phyloP scores from a whole-genome alignment of 2,113 vertebrate genomes.

The Lamprologus callipterus region DNA sequence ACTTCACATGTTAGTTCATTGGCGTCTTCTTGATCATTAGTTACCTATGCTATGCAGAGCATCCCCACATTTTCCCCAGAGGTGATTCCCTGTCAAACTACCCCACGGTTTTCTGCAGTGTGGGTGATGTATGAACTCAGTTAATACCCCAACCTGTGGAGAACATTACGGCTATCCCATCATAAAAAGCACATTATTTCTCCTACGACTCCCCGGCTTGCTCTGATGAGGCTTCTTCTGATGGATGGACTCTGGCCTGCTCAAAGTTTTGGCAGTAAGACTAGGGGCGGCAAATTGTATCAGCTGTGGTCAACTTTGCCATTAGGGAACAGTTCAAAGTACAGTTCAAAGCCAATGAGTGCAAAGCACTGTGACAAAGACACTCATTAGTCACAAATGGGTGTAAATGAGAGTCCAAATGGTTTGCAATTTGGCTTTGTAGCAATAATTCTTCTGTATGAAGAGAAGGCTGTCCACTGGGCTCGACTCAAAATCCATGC shows the following conservation, averaged over 20 bases:
- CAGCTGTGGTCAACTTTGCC: slow-evolving; percentile 2
- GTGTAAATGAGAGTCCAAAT: slow-evolving; percentile 8
- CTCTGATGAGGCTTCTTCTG: not conserved
- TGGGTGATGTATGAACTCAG: slow-evolving; percentile 23
- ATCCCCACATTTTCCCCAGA: not conserved
- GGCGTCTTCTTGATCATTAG: slow-evolving; percentile 6
- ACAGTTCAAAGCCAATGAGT: slow-evolving; percentile 2
- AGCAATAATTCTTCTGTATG: not conserved
- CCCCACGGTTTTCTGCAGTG: not conserved
- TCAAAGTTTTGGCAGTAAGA: slow-evolving; percentile 14
- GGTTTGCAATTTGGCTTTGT: not conserved
- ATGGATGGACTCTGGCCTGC: slow-evolving; percentile 6
- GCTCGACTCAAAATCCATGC: not conserved
- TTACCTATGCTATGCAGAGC: not conserved
- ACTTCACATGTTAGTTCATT: not conserved
- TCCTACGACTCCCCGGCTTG: not conserved
- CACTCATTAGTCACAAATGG: not conserved
- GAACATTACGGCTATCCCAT: slow-evolving; percentile 2
- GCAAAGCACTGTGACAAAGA: not conserved
- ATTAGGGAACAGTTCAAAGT: not conserved
- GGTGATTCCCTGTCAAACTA: not conserved
- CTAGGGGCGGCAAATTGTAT: not conserved
- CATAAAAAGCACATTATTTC: slow-evolving; percentile 23
- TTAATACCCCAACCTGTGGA: not conserved
- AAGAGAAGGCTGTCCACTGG: not conserved